These are phyloP conservation scores for Chironomus striatipennis DNA, from an alignment of 1,140 invertebrate genomes.

Conservation along the genomic window DNA sequence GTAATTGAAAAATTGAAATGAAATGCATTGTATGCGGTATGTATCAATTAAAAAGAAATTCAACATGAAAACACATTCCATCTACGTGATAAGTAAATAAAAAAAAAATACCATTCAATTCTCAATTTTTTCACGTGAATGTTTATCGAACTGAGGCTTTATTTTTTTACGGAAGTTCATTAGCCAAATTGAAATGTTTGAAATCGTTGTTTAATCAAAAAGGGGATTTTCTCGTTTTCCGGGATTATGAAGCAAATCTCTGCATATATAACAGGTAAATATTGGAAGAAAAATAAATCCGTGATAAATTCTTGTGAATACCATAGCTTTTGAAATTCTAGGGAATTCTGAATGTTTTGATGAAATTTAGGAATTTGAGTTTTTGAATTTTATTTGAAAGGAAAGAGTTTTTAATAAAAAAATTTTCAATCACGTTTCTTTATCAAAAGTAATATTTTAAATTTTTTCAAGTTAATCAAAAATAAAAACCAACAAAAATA, in stretches of 20 bases:
- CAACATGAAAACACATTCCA: not conserved
- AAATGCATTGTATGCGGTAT: not conserved
- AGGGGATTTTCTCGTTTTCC: too few species aligned
- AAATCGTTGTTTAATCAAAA: not conserved
- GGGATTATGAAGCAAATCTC: too few species aligned
- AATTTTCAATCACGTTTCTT: too few species aligned
- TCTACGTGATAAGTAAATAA: conserved; percentile 8
- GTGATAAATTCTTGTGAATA: not conserved
- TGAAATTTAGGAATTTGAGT: too few species aligned
- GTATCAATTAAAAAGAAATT: conserved; percentile 15
- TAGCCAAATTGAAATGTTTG: not conserved
- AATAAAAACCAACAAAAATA: too few species aligned
- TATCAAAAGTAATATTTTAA: too few species aligned
- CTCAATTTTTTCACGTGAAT: not conserved
- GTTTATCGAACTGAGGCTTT: not conserved
- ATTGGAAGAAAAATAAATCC: not conserved
- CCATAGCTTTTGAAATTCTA: too few species aligned
- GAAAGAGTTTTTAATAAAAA: too few species aligned
- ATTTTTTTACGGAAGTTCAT: not conserved
- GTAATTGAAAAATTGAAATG: not conserved
- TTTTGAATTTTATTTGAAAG: too few species aligned
- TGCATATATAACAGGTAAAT: too few species aligned
- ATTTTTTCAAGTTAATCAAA: too few species aligned
- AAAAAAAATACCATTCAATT: not conserved
- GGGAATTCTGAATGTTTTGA: too few species aligned